Base-by-base conservation (phyloP, 2,888 invertebrate genomes). In the Cabera pusaria region DNA sequence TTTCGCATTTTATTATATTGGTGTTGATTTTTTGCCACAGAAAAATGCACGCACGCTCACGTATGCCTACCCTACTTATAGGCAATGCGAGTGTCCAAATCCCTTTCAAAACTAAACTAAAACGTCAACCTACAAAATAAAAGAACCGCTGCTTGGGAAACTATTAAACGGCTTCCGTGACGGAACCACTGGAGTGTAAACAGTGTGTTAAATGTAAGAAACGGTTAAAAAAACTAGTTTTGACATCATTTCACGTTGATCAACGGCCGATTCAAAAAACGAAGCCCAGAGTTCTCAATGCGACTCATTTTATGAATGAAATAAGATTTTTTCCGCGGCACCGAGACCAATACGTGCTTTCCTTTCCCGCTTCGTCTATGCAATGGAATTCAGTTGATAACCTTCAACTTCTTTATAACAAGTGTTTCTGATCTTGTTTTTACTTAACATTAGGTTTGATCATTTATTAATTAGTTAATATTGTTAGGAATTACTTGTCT, bases 261-360 rank as follows among this genome's bases (percentile, higher is more conserved):
- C 83, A 81, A 69, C 72, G 52, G 57, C 56, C 52, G 66, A 58
- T 61, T 56, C 53, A 66, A 60, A 75, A 77, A 80, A 76, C 72
- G 34, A 28, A 27, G 57, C 44, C 44, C 58, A 49, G 50, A 57
- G 59, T 67, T 62, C 76, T 85, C 73, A 86, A 85, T 86, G 83
- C 82, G 67, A 85, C 80, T 85, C 82, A 76, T 84, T 87, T 87
- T 86, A 87, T 88, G 87, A 88, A 88, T 88, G 87, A 85, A 87
- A 87, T 86, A 85, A 82, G 74, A 70, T 80, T 86, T 86, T 67
- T 80, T 84, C 71, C 65, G 61, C 64, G 61, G 75, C 68, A 81
- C 84, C 82, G 82, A 77, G 82, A 71, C 84, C 72, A 83, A 86
- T 87, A 88, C 87, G 87, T 88, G 87, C 82, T 83, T 86, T 85